phyloP scores from a whole-genome alignment of 2,888 invertebrate genomes.

The Sepioteuthis lessoniana region DNA sequence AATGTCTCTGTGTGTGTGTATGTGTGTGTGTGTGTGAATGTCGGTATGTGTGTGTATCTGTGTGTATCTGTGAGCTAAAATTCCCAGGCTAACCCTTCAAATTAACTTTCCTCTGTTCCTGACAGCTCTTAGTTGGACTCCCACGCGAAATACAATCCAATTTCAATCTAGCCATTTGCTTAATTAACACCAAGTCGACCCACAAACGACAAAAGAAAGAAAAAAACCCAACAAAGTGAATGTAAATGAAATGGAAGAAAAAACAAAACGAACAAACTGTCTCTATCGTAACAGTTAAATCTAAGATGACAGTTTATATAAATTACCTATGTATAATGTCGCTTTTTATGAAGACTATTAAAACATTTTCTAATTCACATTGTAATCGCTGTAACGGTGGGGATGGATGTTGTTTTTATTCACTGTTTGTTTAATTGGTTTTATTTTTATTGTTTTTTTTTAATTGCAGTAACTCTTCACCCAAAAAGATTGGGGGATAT shows the following conservation, averaged over 20 bases:
- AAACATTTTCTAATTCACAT: background rate
- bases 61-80: too few species aligned
- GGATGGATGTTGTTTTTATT: background rate
- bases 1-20: too few species aligned
- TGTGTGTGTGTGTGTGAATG: too few species aligned
- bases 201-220: background rate
- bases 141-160: background rate
- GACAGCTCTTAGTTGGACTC: background rate
- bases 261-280: background rate
- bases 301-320: background rate
- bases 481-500: too few species aligned
- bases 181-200: background rate
- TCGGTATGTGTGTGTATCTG: too few species aligned
- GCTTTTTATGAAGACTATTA: background rate
- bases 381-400: background rate
- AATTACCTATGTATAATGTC: slow-evolving; percentile 33
- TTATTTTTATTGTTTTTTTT: too few species aligned
- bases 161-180: background rate
- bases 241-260: background rate
- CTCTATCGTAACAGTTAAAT: background rate
- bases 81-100: background rate
- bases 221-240: background rate
- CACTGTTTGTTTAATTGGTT: too few species aligned
- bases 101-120: background rate
- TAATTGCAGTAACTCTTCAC: too few species aligned